phyloP scores from a whole-genome alignment of 2,797 vertebrate species.

The Notolabrus celidotus region DNA sequence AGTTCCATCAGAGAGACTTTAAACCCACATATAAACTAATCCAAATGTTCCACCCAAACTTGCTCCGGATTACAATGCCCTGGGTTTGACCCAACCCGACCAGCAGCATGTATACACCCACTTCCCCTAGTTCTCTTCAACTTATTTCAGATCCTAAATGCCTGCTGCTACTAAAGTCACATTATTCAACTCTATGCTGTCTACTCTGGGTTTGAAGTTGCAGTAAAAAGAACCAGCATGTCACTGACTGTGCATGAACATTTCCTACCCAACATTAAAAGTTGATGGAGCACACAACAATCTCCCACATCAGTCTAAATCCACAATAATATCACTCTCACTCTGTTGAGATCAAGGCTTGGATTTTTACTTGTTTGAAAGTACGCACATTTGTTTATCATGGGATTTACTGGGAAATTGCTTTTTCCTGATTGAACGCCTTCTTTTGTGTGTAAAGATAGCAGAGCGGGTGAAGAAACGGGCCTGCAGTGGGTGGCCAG shows the following conservation, averaged over 20 bases:
- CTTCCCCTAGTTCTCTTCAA: background rate
- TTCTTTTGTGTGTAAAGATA: slow-evolving; percentile 10
- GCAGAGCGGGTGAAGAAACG: slow-evolving; percentile 23
- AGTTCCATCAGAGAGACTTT: slow-evolving; percentile 21
- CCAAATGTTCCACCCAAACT: slow-evolving; percentile 42
- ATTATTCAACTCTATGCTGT: background rate
- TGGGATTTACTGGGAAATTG: slow-evolving; percentile 11
- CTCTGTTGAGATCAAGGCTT: slow-evolving; percentile 17
- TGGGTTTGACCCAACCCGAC: slow-evolving; percentile 26
- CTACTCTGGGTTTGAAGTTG: too few species aligned
- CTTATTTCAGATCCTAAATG: background rate
- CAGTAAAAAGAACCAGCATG: background rate
- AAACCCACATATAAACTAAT: slow-evolving; percentile 26
- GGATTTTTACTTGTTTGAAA: slow-evolving; percentile 19
- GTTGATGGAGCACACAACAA: background rate
- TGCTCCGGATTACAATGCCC: slow-evolving; percentile 31
- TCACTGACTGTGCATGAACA: background rate
- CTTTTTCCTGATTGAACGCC: slow-evolving; percentile 5
- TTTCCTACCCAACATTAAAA: background rate
- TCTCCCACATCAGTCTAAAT: slow-evolving; percentile 1
- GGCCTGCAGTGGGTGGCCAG: slow-evolving; percentile 36
- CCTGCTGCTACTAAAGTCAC: background rate
- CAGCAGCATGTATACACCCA: slow-evolving; percentile 4
- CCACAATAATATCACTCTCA: background rate
- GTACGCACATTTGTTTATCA: slow-evolving; percentile 13